Evolutionary conservation across 2,797 vertebrate genomes (phyloP).

Genomic region (Pipistrellus pipistrellus): DNA sequence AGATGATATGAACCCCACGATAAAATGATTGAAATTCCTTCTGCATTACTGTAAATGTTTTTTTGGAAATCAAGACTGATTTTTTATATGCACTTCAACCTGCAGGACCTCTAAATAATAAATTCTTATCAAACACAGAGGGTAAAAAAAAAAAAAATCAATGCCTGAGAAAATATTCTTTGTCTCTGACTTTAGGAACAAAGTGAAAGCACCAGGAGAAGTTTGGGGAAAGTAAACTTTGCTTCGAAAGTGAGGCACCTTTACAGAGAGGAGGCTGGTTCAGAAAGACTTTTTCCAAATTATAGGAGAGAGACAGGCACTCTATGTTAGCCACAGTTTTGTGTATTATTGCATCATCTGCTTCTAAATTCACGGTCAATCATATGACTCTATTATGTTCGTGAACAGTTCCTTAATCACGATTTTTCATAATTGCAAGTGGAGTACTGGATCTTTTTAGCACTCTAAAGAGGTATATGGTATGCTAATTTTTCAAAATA

Average conservation of each 20-base stretch:
- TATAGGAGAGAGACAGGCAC: constrained; percentile 40
- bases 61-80: constrained; percentile 80
- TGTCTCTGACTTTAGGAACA: constrained; percentile 57
- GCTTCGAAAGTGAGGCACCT: constrained; percentile 53
- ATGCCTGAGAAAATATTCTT: constrained; percentile 57
- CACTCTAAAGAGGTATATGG: not conserved
- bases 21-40: constrained; percentile 81
- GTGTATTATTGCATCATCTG: constrained; percentile 32
- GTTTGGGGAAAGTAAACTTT: not conserved
- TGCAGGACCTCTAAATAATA: constrained; percentile 68
- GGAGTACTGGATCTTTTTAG: constrained; percentile 58
- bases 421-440: constrained; percentile 74
- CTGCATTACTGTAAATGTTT: constrained; percentile 67
- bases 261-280: not conserved
- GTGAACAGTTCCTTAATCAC: constrained; percentile 27
- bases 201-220: constrained; percentile 69
- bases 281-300: constrained; percentile 31
- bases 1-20: constrained; percentile 79
- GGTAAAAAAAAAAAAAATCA: constrained; percentile 48
- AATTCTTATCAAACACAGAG: constrained; percentile 68
- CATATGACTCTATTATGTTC: constrained; percentile 50
- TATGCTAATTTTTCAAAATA: constrained; percentile 47
- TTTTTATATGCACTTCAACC: constrained; percentile 78
- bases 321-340: constrained; percentile 41
- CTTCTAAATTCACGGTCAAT: constrained; percentile 60